These are phyloP conservation scores for Corythaeola cristata DNA, from an alignment of 2,113 vertebrate genomes.

Conservation along the genomic window DNA sequence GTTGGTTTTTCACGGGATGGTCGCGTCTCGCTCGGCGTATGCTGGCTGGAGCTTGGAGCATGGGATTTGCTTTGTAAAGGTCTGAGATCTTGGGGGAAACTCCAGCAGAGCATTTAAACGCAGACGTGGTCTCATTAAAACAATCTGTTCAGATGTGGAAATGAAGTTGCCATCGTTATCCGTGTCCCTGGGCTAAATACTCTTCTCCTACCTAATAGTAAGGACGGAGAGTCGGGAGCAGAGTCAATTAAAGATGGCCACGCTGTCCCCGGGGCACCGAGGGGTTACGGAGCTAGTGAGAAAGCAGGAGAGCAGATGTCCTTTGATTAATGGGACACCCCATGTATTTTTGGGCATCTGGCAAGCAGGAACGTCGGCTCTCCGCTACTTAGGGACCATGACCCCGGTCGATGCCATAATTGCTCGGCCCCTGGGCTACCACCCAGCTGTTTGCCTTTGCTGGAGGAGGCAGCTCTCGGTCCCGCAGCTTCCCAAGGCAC, in stretches of 20 bases:
- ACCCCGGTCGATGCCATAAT: neutral
- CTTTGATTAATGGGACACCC: neutral
- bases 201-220: neutral
- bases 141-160: neutral
- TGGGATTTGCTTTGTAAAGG: neutral
- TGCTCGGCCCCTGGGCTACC: neutral
- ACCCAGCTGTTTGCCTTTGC: neutral
- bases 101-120: neutral
- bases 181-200: neutral
- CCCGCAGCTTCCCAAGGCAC: fast-evolving
- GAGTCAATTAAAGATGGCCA: neutral
- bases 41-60: neutral
- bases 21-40: neutral
- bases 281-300: neutral
- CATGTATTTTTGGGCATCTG: neutral
- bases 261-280: neutral
- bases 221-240: neutral
- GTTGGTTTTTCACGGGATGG: neutral
- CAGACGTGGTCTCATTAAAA: neutral
- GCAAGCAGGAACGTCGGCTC: neutral
- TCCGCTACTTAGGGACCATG: too few species aligned
- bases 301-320: slow-evolving; percentile 5
- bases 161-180: neutral
- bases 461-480: too few species aligned
- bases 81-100: neutral